Evolutionary conservation across 2,113 vertebrate species (phyloP), one percentile per base, ranked within the genome.

Genomic region (Microtus richardsoni): DNA sequence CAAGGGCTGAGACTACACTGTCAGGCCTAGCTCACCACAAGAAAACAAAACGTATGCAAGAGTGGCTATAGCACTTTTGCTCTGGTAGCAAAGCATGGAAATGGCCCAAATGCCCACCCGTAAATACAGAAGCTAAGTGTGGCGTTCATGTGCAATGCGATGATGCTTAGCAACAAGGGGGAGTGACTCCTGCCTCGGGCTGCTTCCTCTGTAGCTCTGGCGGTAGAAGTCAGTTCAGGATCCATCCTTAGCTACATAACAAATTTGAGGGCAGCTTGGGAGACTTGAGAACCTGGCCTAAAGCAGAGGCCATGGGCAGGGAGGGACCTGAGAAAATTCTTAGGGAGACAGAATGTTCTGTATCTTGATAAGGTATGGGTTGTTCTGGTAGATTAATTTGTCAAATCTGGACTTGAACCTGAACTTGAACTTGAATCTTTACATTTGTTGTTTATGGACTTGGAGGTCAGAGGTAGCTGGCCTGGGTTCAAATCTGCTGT

Each of bases 141-240:
- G 83, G 28, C 9, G 7, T 47, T 68, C 12, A 0, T 4, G 0
- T 17, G 64, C 33, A 3, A 0, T 3, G 21, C 21, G 2, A 0
- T 10, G 0, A 0, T 0, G 2, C 70, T 77, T 11, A 14, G 58
- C 17, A 3, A 0, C 6, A 19, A 16, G 26, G 24, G 10, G 4
- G 24, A 17, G 1, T 41, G 26, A 5, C 26, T 7, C 0, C 11
- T 6, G 5, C 64, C 1, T 28, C 24, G 4, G 0, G 36, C 58
- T 44, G 54, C 10, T n/a, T 3, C 17, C 1, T 17, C 5, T 39
- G 26, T 24, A 30, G 47, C 28, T 7, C 60, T 44, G 58, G n/a
- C 1, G 12, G 13, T 83, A 62, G n/a, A 30, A 19, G 39, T 64
- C 60, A 84, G 58, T 39, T 41, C 28, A 75, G 77, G 47, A 52